Base-by-base conservation (phyloP, 2,113 vertebrate species). In the Parotia lawesii region DNA sequence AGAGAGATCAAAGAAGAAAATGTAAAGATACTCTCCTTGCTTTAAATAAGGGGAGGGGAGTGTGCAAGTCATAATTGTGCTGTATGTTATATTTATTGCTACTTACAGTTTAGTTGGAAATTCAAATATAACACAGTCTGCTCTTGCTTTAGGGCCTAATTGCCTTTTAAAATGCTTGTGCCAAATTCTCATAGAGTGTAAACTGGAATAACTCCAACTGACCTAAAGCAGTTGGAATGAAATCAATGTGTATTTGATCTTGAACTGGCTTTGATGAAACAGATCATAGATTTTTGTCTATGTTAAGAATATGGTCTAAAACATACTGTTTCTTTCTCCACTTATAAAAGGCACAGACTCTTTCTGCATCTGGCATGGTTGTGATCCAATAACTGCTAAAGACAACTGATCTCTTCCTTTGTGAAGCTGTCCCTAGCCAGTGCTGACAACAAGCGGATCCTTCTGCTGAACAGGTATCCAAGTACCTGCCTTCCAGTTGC, bases 161-260 rank as follows among this genome's bases (percentile, higher is more conserved):
- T 96, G 81, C 57, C 94, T 95, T 87, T 94, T 83, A 94, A 96
- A 95, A 87, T 82, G 29, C 42, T 72, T 48, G 62, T 85, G 94
- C 77, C 74, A 94, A 79, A 95, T 85, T 94, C 91, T 95, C 71
- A 87, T 15, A 89, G 81, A 80, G 80, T 94, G 91, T 87, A 85
- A 94, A 90, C 45, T 95, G 93, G 89, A 94, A 75, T 50, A 89
- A 92, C 12, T 96, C 94, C 93, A 96, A 84, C 19, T 79, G 89
- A 94, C 87, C 77, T 92, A 80, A 85, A 89, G 85, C 89, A 85
- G 45, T 73, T 95, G 94, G 89, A 94, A 89, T 93, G 78, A 95
- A 87, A 95, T 91, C 66, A 76, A 66, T n/a, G 47, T 93, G 78
- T 35, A 91, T 96, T 96, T 96, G 93, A 94, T 96, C 89, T 87